Percentiles rank a stretch among this genome's conserved stretches.
Conservation (phyloP, 1,140 invertebrate species). For the Drosophila seguyi region DNA sequence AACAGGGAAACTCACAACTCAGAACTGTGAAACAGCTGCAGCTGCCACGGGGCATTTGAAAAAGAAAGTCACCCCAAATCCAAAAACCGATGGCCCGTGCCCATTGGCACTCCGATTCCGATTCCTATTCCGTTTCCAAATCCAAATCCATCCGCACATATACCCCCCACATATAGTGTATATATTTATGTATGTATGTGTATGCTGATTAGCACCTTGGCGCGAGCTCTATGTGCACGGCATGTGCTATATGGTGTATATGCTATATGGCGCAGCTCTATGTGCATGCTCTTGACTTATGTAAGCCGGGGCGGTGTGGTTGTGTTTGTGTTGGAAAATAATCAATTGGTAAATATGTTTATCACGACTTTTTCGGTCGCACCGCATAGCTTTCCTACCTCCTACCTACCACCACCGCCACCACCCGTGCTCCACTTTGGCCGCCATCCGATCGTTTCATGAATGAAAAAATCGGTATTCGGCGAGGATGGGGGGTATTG, state of each 20-base stretch:
- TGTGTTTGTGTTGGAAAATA: slow-evolving; percentile 67
- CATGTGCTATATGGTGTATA: slow-evolving; percentile 8
- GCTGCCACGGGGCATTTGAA: slow-evolving; percentile 58
- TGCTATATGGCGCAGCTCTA: slow-evolving; percentile 10
- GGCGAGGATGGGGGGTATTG: neutral
- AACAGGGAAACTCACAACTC: slow-evolving; percentile 9
- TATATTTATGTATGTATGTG: slow-evolving; percentile 28
- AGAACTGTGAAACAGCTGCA: slow-evolving; percentile 43
- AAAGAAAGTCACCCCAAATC: slow-evolving; percentile 75
- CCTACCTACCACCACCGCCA: slow-evolving; percentile 10
- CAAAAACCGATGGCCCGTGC: slow-evolving; percentile 13
- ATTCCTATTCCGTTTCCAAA: slow-evolving; percentile 39
- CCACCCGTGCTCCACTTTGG: slow-evolving; percentile 67
- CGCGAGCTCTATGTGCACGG: slow-evolving; percentile 41
- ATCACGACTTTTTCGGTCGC: slow-evolving; percentile 72
- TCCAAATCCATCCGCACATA: slow-evolving; percentile 37
- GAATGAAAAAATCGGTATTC: slow-evolving; percentile 42
- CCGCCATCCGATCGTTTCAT: slow-evolving; percentile 43
- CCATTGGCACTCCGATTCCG: slow-evolving; percentile 31
- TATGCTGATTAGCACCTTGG: slow-evolving; percentile 79
- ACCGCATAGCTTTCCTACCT: slow-evolving; percentile 55
- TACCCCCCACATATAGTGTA: slow-evolving; percentile 36
- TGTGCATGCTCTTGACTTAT: slow-evolving; percentile 30
- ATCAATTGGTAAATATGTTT: slow-evolving; percentile 83
- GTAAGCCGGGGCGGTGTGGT: slow-evolving; percentile 36